Percentiles rank a stretch among this genome's conserved stretches.
These are phyloP conservation scores for Littorina saxatilis DNA, from an alignment of 1,140 invertebrate species.

Conservation along the genomic window DNA sequence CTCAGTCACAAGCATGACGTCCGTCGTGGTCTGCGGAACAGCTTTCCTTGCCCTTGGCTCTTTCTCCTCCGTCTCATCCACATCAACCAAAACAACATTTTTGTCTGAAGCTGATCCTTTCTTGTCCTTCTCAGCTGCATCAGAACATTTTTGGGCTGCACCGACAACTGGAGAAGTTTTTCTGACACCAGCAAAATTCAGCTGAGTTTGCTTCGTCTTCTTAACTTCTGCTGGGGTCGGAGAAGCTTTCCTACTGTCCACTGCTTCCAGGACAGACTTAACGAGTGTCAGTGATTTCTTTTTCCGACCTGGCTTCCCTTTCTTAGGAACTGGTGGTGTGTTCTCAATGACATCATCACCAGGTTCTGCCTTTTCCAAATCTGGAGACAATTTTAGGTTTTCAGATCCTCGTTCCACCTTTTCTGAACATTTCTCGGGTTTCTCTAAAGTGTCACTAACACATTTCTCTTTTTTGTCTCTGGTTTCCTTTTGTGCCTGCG, in stretches of 20 bases:
- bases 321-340: not conserved
- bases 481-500: not conserved
- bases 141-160: not conserved
- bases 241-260: conserved; percentile 1
- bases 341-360: not conserved
- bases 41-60: not conserved
- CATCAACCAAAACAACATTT: not conserved
- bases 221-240: not conserved
- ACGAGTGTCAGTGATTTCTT: not conserved
- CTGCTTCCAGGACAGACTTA: not conserved
- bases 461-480: not conserved
- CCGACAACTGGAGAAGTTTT: not conserved
- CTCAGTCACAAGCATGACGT: not conserved
- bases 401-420: not conserved
- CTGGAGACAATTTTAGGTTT: not conserved
- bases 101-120: not conserved
- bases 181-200: conserved; percentile 27
- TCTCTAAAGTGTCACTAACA: not conserved
- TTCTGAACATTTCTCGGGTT: not conserved
- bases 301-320: conserved; percentile 4
- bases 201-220: conserved; percentile 27
- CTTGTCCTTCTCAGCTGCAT: not conserved
- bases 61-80: not conserved
- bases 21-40: not conserved
- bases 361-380: conserved; percentile 11